Percentiles rank a stretch among this genome's conserved stretches.
These are phyloP conservation scores for Mergus octosetaceus DNA, from an alignment of 2,797 vertebrate species.

Conservation along the genomic window DNA sequence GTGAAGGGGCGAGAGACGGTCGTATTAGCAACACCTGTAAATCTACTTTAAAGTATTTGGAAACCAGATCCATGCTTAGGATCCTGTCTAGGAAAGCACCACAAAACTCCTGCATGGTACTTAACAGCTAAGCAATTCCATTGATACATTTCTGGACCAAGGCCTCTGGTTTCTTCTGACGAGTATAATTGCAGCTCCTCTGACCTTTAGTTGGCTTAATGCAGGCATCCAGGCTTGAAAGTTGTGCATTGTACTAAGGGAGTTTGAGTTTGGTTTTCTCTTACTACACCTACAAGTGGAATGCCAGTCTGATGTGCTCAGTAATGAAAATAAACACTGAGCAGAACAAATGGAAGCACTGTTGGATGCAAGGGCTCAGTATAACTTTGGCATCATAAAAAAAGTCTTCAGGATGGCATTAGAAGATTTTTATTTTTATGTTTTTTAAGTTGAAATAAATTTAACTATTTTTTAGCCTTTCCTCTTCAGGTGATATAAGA, in stretches of 20 bases:
- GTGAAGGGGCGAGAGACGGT: not conserved
- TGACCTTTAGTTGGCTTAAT: slow-evolving; percentile 54
- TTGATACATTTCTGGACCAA: not conserved
- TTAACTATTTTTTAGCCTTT: not conserved
- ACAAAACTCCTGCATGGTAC: not conserved
- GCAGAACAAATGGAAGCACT: not conserved
- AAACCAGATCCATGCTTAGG: not conserved
- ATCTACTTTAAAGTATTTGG: not conserved
- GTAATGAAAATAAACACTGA: slow-evolving; percentile 46
- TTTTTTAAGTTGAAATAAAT: not conserved
- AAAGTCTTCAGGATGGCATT: too few relatives aligned
- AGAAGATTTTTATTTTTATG: not conserved
- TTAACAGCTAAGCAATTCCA: not conserved
- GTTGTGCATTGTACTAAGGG: slow-evolving; percentile 5
- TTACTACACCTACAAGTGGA: slow-evolving; percentile 52
- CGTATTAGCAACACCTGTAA: not conserved
- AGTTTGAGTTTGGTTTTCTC: not conserved
- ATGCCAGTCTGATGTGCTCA: slow-evolving; percentile 42
- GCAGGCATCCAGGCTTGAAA: slow-evolving; percentile 36
- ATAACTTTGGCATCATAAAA: not conserved
- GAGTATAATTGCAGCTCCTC: slow-evolving; percentile 25
- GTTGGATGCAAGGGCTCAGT: not conserved
- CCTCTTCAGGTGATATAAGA: not conserved
- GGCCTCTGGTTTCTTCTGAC: not conserved
- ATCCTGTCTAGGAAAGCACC: not conserved